phyloP scores from a whole-genome alignment of 1,140 invertebrate genomes.

The Alviniconcha marisindica region DNA sequence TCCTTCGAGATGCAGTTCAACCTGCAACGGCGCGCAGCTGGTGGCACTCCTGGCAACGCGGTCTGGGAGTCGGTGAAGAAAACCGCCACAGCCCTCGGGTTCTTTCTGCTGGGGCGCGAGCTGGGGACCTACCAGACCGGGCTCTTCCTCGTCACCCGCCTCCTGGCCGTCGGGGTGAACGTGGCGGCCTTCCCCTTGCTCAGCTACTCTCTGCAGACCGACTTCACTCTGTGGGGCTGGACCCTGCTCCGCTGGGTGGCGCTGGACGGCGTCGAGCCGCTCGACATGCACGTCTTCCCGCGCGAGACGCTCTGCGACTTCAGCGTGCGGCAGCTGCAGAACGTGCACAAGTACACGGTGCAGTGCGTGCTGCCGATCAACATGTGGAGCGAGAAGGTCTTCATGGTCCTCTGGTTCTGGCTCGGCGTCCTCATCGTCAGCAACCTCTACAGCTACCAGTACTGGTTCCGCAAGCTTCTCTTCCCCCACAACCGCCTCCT shows the following conservation, averaged over 20 bases:
- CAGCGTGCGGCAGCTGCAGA: slow-evolving; percentile 76
- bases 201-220: slow-evolving; percentile 61
- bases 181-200: slow-evolving; percentile 65
- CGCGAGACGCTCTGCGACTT: slow-evolving; percentile 79
- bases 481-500: slow-evolving; percentile 54
- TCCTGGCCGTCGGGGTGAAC: slow-evolving; percentile 64
- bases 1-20: slow-evolving; percentile 21
- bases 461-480: slow-evolving; percentile 62
- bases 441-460: slow-evolving; percentile 52
- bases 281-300: slow-evolving; percentile 71
- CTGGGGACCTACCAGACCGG: slow-evolving; percentile 76
- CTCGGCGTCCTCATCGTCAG: slow-evolving; percentile 61
- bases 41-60: not conserved
- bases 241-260: slow-evolving; percentile 20
- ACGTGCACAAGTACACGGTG: slow-evolving; percentile 62
- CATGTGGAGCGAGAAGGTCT: slow-evolving; percentile 79
- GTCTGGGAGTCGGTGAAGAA: not conserved
- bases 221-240: slow-evolving; percentile 43
- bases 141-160: slow-evolving; percentile 72
- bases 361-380: slow-evolving; percentile 78
- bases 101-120: slow-evolving; percentile 67
- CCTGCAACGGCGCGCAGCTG: not conserved
- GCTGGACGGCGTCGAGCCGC: slow-evolving; percentile 62
- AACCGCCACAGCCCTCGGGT: not conserved
- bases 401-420: slow-evolving; percentile 71